These are phyloP conservation scores for Ernsta delagoae DNA, from an alignment of 2,888 invertebrate genomes.

Conservation along the genomic window DNA sequence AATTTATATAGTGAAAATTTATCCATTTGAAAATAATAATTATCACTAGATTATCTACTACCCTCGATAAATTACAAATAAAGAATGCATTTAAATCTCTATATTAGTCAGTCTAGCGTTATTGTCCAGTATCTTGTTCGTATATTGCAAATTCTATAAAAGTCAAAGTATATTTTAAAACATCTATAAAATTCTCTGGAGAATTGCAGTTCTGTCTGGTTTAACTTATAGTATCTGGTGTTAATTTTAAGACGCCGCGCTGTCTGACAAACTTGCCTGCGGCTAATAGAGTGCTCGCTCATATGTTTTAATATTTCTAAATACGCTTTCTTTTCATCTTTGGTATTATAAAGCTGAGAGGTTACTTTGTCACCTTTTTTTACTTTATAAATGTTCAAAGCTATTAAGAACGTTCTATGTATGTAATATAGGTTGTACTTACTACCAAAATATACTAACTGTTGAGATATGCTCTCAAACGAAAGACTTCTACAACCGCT, in stretches of 20 bases:
- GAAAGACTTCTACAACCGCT: too few species aligned
- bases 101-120: neutral
- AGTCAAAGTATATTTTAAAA: neutral
- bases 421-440: too few species aligned
- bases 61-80: too few species aligned
- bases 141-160: neutral
- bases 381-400: too few species aligned
- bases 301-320: neutral
- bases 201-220: neutral
- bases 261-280: neutral
- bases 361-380: neutral
- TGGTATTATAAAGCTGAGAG: neutral
- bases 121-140: neutral
- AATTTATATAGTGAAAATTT: too few species aligned
- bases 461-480: too few species aligned
- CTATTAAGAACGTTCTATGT: too few species aligned
- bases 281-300: neutral
- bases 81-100: neutral
- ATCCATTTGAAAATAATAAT: too few species aligned
- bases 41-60: too few species aligned
- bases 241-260: slow-evolving; percentile 5
- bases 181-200: neutral
- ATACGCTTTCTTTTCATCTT: neutral
- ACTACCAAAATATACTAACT: too few species aligned
- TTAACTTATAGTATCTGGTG: slow-evolving; percentile 7